Evolutionary conservation across 2,888 invertebrate genomes (phyloP), one percentile per base, ranked within the genome.

Genomic region (Cyrtodaria siliqua): DNA sequence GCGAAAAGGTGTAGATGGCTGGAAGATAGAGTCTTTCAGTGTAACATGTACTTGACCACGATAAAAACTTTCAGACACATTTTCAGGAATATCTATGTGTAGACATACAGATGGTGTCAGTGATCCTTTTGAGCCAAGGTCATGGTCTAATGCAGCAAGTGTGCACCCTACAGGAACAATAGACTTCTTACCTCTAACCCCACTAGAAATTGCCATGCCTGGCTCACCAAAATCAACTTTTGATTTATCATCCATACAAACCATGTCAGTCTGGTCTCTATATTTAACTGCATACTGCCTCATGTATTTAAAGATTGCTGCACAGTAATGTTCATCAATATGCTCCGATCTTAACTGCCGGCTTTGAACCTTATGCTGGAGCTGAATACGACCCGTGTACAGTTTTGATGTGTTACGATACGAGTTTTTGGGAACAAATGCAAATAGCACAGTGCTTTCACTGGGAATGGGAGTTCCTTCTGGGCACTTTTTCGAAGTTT

Each of bases 81-180:
- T 44, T 18, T 79, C 70, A 23, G 82, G 79, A 23, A 84, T 49
- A 44, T 73, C 75, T 20, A 75, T 62, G 14, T 56, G 16, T 24
- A 82, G 50, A 49, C 52, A 50, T 14, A 84, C 84, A 24, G 80
- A 81, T 59, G 82, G 81, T 14, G 81, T 79, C 14, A 84, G 40
- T 18, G 75, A n/a, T n/a, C n/a, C n/a, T n/a, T n/a, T n/a, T n/a
- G n/a, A 33, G 2, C 38, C 33, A n/a, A 76, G 47, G 47, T 83
- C 80, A 72, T 84, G 84, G 50, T 80, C 82, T 26, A 84, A 52
- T 52, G 52, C 52, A 24, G 24, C 52, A 12, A 80, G 52, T 1
- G 24, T 33, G 2, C 59, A 53, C 0, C 16, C 14, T 8, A 47
- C 38, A 23, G 79, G 84, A 4, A 77, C 68, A 40, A 84, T 59